Percentiles rank a stretch among this genome's conserved stretches.
These are phyloP conservation scores for Hartigia nigra DNA, from an alignment of 2,888 invertebrate species.

Conservation along the genomic window DNA sequence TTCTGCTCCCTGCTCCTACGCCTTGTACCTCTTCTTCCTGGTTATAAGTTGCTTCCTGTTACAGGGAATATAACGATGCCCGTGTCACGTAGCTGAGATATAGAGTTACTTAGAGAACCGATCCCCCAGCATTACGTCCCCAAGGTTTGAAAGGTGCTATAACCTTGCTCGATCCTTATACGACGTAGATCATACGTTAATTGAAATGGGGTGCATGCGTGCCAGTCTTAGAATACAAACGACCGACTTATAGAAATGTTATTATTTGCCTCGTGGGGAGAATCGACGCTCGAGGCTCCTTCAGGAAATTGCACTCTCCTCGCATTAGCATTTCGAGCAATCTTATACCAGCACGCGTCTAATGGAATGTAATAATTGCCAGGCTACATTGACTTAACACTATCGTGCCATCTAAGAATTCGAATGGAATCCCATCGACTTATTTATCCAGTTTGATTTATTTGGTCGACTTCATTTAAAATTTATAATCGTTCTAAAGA, in stretches of 20 bases:
- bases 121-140: constrained; percentile 58
- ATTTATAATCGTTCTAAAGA: not conserved
- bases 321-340: constrained; percentile 44
- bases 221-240: constrained; percentile 64
- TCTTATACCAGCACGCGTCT: not conserved
- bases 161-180: constrained; percentile 44
- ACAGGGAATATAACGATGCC: constrained; percentile 33
- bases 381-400: not conserved
- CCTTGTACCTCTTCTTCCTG: constrained; percentile 8
- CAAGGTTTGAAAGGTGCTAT: constrained; percentile 56
- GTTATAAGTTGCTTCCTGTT: constrained; percentile 43
- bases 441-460: not conserved
- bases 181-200: constrained; percentile 67
- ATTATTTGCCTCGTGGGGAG: constrained; percentile 56
- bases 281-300: constrained; percentile 37
- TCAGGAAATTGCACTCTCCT: constrained; percentile 55
- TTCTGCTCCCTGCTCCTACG: not conserved
- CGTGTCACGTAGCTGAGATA: constrained; percentile 64
- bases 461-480: not conserved
- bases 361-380: not conserved
- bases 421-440: not conserved
- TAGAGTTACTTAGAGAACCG: constrained; percentile 64
- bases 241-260: constrained; percentile 66
- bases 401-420: not conserved
- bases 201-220: constrained; percentile 64